phyloP scores from a whole-genome alignment of 2,888 invertebrate genomes.

The Microctonus aethiopoides region DNA sequence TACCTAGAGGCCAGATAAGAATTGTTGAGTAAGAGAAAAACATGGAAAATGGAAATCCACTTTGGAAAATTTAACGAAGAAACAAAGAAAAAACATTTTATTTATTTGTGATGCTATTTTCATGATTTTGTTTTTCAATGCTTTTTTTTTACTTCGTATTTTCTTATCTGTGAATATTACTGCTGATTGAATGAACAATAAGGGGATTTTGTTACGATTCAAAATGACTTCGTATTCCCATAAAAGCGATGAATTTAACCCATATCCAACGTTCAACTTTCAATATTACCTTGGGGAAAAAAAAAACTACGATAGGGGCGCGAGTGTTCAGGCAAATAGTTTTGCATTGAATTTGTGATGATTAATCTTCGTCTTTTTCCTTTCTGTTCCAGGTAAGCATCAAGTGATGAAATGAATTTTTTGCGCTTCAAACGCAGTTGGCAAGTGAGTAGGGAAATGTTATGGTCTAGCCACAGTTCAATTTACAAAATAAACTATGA shows the following conservation, averaged over 20 bases:
- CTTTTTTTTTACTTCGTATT: slow-evolving; percentile 5
- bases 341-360: slow-evolving; percentile 21
- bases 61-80: slow-evolving; percentile 10
- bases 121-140: neutral
- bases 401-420: slow-evolving; percentile 21
- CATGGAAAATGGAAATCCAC: slow-evolving; percentile 22
- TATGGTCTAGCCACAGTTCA: neutral
- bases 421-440: neutral
- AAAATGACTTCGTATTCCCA: neutral
- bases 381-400: slow-evolving; percentile 46
- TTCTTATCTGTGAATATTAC: neutral
- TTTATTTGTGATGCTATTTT: neutral
- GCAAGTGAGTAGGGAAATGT: neutral
- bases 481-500: neutral
- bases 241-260: neutral
- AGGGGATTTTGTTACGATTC: neutral
- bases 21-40: slow-evolving; percentile 5
- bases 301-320: slow-evolving; percentile 6
- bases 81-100: neutral
- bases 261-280: slow-evolving; percentile 7
- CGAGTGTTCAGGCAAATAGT: slow-evolving; percentile 5
- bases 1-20: slow-evolving; percentile 9
- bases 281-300: neutral
- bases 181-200: slow-evolving; percentile 1
- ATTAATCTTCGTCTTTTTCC: slow-evolving; percentile 37